phyloP scores from a whole-genome alignment of 2,113 vertebrate genomes.

The Heteronetta atricapilla region DNA sequence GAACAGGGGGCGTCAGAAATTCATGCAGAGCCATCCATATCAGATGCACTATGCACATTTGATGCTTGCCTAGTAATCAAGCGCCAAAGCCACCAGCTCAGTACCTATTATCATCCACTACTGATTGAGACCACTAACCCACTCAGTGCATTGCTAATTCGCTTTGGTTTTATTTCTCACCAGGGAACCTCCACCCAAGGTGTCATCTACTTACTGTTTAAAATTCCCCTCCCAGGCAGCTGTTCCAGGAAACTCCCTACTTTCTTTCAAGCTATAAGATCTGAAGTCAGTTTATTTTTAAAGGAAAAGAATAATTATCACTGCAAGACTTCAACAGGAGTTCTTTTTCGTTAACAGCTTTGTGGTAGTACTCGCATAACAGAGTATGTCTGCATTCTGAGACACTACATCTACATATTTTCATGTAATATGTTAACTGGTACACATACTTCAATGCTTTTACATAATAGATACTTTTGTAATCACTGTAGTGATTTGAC shows the following conservation, averaged over 20 bases:
- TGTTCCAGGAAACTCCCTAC: neutral
- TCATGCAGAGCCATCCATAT: neutral
- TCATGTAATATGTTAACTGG: constrained; percentile 19
- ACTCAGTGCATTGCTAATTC: neutral
- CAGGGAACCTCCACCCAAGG: neutral
- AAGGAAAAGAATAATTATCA: neutral
- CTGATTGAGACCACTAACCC: neutral
- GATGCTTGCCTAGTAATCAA: neutral
- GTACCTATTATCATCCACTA: neutral
- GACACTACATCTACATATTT: constrained; percentile 7
- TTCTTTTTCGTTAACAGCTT: constrained; percentile 31
- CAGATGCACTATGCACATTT: neutral
- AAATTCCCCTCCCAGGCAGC: neutral
- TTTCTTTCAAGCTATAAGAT: neutral
- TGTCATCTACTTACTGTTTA: neutral
- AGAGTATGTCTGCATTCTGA: constrained; percentile 14
- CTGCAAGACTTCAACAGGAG: neutral
- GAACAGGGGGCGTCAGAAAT: neutral
- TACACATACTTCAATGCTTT: neutral
- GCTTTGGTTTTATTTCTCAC: neutral
- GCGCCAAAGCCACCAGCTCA: neutral
- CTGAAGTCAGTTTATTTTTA: neutral
- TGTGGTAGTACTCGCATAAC: constrained; percentile 12
- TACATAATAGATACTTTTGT: neutral
- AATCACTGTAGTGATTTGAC: neutral